A percentile compares a stretch with the other conserved stretches of the same genome.
Evolutionary conservation across 2,113 vertebrate species (phyloP).

Genomic region (Myrmecophaga tridactyla): DNA sequence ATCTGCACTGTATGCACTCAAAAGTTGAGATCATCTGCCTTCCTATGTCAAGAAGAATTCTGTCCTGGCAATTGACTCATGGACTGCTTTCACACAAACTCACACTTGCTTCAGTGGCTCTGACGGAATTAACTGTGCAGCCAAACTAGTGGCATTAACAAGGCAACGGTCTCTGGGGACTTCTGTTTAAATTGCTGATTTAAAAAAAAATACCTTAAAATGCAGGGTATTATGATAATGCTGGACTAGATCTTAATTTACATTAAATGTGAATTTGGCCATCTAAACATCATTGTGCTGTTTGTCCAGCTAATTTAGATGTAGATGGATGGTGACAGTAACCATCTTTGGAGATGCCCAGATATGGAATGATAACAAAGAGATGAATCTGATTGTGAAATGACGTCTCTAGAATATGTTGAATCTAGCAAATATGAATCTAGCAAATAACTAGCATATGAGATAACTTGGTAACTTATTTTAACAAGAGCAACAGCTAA

Average conservation of each 20-base stretch:
- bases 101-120: slow-evolving; percentile 53
- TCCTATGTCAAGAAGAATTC: slow-evolving; percentile 63
- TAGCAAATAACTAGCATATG: background rate
- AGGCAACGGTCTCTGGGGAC: slow-evolving; percentile 12
- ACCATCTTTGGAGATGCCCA: background rate
- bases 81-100: slow-evolving; percentile 29
- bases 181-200: slow-evolving; percentile 50
- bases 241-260: background rate
- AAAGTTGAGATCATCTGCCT: slow-evolving; percentile 67
- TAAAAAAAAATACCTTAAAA: slow-evolving; percentile 43
- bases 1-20: slow-evolving; percentile 51
- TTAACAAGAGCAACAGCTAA: slow-evolving; percentile 3
- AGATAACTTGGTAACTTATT: background rate
- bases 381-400: background rate
- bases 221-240: slow-evolving; percentile 7
- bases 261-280: background rate
- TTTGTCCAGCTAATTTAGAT: slow-evolving; percentile 14
- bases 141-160: slow-evolving; percentile 48
- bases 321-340: background rate
- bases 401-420: background rate
- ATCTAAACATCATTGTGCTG: background rate
- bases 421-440: background rate
- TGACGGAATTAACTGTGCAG: slow-evolving; percentile 67
- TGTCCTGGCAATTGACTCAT: slow-evolving; percentile 57
- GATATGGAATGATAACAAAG: background rate